Conservation (phyloP, 2,797 vertebrate genomes). For the Lepilemur septentrionalis region DNA sequence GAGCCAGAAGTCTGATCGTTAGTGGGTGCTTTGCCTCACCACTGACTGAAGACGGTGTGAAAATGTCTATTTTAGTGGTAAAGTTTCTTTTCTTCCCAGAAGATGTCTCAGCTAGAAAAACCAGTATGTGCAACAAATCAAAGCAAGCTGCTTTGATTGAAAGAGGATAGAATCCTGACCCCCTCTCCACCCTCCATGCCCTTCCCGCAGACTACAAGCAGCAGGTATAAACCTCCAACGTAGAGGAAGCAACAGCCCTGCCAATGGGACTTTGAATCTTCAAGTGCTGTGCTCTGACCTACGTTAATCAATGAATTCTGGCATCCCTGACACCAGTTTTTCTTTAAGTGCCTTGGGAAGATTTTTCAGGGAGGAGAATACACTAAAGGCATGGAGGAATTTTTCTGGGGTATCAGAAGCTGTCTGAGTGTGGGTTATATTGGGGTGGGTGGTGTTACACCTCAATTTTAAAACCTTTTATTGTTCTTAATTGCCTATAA, state of each 20-base stretch:
- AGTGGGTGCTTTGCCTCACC: background rate
- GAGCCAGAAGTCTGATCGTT: background rate
- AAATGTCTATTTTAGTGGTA: background rate
- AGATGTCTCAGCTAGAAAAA: constrained; percentile 3
- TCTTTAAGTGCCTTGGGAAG: background rate
- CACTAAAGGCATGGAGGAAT: background rate
- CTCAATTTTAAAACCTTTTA: constrained; percentile 1
- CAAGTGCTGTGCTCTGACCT: background rate
- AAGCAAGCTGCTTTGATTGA: background rate
- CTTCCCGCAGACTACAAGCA: background rate
- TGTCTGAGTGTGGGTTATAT: constrained; percentile 27
- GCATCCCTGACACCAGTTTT: background rate
- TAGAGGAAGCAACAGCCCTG: background rate
- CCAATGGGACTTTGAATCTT: background rate
- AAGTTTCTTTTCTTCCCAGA: background rate
- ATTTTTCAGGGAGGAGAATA: constrained; percentile 10
- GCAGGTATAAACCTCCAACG: background rate
- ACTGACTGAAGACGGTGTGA: background rate
- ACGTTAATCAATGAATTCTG: background rate
- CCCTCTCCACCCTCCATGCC: rapidly evolving
- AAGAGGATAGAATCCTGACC: background rate
- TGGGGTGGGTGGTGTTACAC: background rate
- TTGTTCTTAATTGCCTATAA: constrained; percentile 1
- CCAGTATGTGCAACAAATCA: background rate
- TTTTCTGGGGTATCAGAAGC: constrained; percentile 37